Percentiles rank a stretch among this genome's conserved stretches.
phyloP scores from a whole-genome alignment of 2,113 vertebrate genomes.

The Thamnaconus septentrionalis region DNA sequence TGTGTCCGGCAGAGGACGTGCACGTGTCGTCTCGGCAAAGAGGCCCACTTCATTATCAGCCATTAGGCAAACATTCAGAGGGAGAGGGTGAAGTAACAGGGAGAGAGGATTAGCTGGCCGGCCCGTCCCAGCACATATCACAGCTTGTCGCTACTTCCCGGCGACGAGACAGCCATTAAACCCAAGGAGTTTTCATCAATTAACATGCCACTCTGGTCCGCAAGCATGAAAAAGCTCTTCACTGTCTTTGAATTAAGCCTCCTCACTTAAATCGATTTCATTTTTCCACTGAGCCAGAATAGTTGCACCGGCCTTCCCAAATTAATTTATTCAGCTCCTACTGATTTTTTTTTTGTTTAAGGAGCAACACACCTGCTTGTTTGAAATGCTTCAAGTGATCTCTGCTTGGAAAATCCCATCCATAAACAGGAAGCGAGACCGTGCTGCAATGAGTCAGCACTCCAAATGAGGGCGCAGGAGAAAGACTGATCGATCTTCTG shows the following conservation, averaged over 20 bases:
- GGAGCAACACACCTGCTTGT: background rate
- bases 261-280: background rate
- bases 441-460: too few species aligned
- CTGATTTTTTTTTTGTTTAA: too few species aligned
- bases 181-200: slow-evolving; percentile 45
- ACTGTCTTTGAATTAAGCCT: slow-evolving; percentile 28
- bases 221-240: slow-evolving; percentile 28
- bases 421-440: too few species aligned
- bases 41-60: slow-evolving; percentile 73
- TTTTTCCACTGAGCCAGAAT: slow-evolving; percentile 8
- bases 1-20: slow-evolving; percentile 46
- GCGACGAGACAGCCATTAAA: slow-evolving; percentile 31
- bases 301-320: background rate
- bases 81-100: slow-evolving; percentile 17
- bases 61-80: slow-evolving; percentile 50
- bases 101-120: slow-evolving; percentile 43
- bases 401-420: background rate
- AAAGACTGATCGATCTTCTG: too few species aligned
- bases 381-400: background rate
- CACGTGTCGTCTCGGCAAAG: slow-evolving; percentile 60
- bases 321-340: too few species aligned
- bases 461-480: too few species aligned
- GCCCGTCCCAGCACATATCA: slow-evolving; percentile 45
- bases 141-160: slow-evolving; percentile 29
- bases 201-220: slow-evolving; percentile 19